Conservation (phyloP, 2,888 invertebrate species). For the Melangyna quadrimaculata region DNA sequence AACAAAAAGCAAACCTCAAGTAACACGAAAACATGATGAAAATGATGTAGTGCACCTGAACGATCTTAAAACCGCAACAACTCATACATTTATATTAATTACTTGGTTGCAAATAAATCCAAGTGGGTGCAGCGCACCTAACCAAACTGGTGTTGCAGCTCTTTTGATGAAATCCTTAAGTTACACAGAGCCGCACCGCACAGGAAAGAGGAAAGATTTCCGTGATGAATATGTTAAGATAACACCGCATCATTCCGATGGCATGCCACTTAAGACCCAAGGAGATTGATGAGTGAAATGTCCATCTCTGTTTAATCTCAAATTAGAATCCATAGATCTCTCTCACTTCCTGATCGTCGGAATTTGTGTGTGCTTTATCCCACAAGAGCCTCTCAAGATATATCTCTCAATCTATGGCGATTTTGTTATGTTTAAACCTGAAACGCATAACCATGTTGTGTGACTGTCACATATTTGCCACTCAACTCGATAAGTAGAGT, state of each 20-base stretch:
- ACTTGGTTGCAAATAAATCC: constrained; percentile 28
- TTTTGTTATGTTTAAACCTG: constrained; percentile 7
- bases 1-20: background rate
- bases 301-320: constrained; percentile 34
- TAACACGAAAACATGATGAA: constrained; percentile 61
- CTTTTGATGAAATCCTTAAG: constrained; percentile 21
- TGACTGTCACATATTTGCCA: constrained; percentile 62
- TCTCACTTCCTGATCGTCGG: constrained; percentile 45
- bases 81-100: constrained; percentile 65
- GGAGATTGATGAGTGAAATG: constrained; percentile 57
- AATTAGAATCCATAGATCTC: constrained; percentile 38
- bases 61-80: constrained; percentile 22
- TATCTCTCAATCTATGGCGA: background rate
- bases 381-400: background rate
- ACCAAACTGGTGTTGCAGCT: constrained; percentile 40
- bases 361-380: constrained; percentile 23
- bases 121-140: constrained; percentile 54
- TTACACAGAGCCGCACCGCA: background rate
- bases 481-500: constrained; percentile 35
- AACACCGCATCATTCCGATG: constrained; percentile 13
- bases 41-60: constrained; percentile 65
- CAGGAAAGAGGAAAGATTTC: constrained; percentile 37
- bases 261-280: constrained; percentile 25
- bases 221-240: constrained; percentile 58
- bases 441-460: constrained; percentile 51